Base-by-base conservation (phyloP, 2,113 vertebrate species). In the Martes martes region DNA sequence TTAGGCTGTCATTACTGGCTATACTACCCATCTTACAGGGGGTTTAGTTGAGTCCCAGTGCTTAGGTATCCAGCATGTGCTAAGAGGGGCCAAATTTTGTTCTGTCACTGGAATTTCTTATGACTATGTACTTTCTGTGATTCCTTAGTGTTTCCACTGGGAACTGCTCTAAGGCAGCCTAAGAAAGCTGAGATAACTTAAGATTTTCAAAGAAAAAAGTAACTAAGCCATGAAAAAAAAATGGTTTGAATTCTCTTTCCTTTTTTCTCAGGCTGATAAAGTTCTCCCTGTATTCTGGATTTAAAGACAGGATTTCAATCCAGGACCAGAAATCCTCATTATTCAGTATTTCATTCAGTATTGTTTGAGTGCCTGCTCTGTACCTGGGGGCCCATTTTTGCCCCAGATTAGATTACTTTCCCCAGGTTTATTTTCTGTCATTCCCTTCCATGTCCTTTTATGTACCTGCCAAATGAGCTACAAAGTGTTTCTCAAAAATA, bases 141-240 rank as follows among this genome's bases (percentile, higher is more conserved):
- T 92, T 88, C 47, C 47, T 78, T 52, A 74, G 14, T 90, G 74
- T 94, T 96, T 95, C 47, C 57, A 14, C 31, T 79, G 59, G n/a
- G 26, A 85, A 80, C 42, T 92, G 50, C 55, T 87, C 78, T 52
- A 74, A 83, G 67, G 28, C n/a, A 97, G n/a, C 45, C 76, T 65
- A 28, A 93, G 31, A 79, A 57, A 97, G 45, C 74, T 94, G 7
- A 23, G 76, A 47, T 91, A 91, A 94, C 9, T 96, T 89, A 94
- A 97, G 52, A 2, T 86, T 97, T 91, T 96, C 16, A 71, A 83
- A 50, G 69, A 50, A 83, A 85, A 45, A 94, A 73, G 11, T 83
- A 78, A 80, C 47, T 76, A 61, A 95, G 18, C 15, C 55, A 55
- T 94, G 21, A 23, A 39, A 81, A 90, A 61, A 63, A 67, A 42